Evolutionary conservation across 1,140 invertebrate species (phyloP).

Genomic region (Zaprionus capensis): DNA sequence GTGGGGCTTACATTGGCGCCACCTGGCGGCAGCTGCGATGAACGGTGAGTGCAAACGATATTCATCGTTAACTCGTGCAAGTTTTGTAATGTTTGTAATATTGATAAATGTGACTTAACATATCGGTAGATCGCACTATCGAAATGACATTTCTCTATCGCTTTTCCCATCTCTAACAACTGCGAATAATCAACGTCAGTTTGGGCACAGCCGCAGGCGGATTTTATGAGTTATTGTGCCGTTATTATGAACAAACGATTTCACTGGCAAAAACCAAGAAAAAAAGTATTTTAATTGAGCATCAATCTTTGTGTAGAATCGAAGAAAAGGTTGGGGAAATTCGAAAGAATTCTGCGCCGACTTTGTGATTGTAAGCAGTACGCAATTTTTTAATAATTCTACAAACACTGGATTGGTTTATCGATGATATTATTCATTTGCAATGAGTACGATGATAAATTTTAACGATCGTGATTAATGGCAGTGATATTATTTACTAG

Average conservation of each 20-base stretch:
- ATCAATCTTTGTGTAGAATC: conserved; percentile 61
- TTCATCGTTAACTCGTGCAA: not conserved
- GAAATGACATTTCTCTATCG: not conserved
- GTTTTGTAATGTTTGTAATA: too few relatives aligned
- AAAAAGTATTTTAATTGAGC: conserved; percentile 75
- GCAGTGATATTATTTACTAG: not conserved
- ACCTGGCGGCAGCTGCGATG: conserved; percentile 21
- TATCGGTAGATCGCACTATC: not conserved
- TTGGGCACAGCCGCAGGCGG: conserved; percentile 33
- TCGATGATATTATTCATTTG: conserved; percentile 31
- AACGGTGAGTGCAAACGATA: conserved; percentile 50
- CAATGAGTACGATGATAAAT: conserved; percentile 16
- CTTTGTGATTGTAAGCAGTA: conserved; percentile 31
- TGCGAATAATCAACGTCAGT: conserved; percentile 15
- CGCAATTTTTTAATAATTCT: conserved; percentile 63
- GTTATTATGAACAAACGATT: conserved; percentile 68
- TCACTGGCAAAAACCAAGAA: conserved; percentile 33
- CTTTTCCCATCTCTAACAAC: conserved; percentile 5
- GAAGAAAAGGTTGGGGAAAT: conserved; percentile 27
- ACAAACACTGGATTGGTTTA: conserved; percentile 29
- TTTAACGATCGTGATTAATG: not conserved
- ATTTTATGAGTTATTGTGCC: conserved; percentile 70
- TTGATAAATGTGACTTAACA: not conserved
- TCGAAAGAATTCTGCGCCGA: conserved; percentile 24
- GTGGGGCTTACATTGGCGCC: conserved; percentile 36